These are phyloP conservation scores for Cephalopterus ornatus DNA, from an alignment of 2,113 vertebrate genomes.

Conservation along the genomic window DNA sequence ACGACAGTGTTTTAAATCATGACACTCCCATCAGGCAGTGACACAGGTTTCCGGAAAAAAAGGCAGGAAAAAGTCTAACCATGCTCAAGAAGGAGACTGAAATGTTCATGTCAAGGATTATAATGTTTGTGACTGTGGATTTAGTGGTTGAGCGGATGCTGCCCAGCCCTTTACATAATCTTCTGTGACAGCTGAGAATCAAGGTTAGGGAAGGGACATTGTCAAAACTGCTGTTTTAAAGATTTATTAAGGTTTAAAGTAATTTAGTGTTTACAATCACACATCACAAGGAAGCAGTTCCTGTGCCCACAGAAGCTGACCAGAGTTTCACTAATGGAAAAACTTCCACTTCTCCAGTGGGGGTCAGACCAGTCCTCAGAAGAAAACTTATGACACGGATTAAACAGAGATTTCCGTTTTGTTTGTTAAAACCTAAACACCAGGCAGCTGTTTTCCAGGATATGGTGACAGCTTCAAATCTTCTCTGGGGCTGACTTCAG, in stretches of 20 bases:
- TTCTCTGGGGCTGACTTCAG: not conserved
- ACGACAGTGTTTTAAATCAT: not conserved
- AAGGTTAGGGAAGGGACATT: not conserved
- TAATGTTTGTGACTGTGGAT: not conserved
- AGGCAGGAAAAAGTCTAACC: not conserved
- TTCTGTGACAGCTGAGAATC: not conserved
- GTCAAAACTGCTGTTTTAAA: not conserved
- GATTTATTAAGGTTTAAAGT: not conserved
- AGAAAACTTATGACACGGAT: not conserved
- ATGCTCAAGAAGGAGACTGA: not conserved
- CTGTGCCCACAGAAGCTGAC: not conserved
- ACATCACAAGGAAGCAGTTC: not conserved
- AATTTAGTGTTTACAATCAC: not conserved
- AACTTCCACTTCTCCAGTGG: not conserved
- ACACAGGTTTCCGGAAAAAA: not conserved
- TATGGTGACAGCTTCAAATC: not conserved
- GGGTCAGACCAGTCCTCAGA: not conserved
- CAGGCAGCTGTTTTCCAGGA: not conserved
- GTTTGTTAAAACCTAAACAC: not conserved
- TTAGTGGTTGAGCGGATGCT: not conserved
- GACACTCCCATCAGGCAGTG: not conserved
- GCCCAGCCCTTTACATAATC: not conserved
- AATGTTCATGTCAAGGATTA: not conserved
- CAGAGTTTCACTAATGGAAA: not conserved
- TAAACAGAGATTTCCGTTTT: not conserved